Percentiles rank a stretch among this genome's conserved stretches.
These are phyloP conservation scores for Rhizomys pruinosus DNA, from an alignment of 2,113 vertebrate genomes.

Conservation along the genomic window DNA sequence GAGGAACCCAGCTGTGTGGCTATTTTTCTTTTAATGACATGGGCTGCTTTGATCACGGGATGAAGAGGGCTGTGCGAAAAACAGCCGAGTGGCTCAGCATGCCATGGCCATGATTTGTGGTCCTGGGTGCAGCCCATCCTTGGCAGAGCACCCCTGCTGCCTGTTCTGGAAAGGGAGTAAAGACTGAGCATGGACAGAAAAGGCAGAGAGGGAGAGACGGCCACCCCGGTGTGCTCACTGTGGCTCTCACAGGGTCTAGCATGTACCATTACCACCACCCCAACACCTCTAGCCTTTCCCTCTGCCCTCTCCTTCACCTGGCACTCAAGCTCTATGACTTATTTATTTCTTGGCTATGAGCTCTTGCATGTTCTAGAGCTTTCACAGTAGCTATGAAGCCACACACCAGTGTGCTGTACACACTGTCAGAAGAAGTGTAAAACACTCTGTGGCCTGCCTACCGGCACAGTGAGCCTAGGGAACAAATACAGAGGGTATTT, in stretches of 20 bases:
- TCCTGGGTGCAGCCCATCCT: not conserved
- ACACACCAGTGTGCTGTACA: not conserved
- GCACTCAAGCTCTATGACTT: fast-evolving
- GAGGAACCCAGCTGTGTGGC: not conserved
- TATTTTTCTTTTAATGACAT: not conserved
- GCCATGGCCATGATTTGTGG: not conserved
- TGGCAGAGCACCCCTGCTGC: not conserved
- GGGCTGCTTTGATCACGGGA: not conserved
- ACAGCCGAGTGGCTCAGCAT: not conserved
- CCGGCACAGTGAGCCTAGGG: not conserved
- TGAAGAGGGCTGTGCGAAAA: not conserved
- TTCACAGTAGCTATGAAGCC: not conserved
- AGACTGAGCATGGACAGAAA: not conserved
- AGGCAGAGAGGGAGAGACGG: not conserved
- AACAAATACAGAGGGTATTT: not conserved
- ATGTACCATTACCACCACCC: too few species aligned
- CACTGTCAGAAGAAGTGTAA: not conserved
- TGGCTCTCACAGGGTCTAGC: not conserved
- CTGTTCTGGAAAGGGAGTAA: not conserved
- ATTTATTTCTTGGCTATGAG: not conserved
- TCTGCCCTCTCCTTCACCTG: not conserved
- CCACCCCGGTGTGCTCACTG: not conserved
- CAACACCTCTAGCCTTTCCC: fast-evolving
- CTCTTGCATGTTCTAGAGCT: fast-evolving
- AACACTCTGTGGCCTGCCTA: not conserved